Conservation (phyloP, 2,888 invertebrate species). For the Aethes cnicana region DNA sequence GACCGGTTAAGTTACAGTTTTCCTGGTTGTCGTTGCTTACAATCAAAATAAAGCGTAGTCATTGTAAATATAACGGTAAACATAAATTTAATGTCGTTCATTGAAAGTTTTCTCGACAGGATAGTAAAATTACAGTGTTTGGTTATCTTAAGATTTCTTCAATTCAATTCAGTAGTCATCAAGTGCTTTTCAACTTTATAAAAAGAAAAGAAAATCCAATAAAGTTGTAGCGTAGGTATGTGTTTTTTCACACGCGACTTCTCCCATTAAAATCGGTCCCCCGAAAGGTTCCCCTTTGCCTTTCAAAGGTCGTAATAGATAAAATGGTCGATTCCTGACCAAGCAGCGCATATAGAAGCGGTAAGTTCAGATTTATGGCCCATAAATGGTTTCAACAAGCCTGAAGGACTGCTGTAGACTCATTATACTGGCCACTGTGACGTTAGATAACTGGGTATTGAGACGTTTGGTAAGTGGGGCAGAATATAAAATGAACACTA, state of each 20-base stretch:
- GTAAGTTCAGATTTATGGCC: conserved; percentile 59
- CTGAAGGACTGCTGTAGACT: conserved; percentile 62
- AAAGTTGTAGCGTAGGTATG: not conserved
- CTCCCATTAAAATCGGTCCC: conserved; percentile 10
- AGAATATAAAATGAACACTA: too few relatives aligned
- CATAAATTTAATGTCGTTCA: too few relatives aligned
- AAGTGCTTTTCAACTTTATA: not conserved
- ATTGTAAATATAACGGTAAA: too few relatives aligned
- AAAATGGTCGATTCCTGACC: conserved; percentile 57
- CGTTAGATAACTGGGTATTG: conserved; percentile 24
- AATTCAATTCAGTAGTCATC: too few relatives aligned
- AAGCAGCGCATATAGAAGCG: conserved; percentile 54
- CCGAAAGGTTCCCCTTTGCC: conserved; percentile 38
- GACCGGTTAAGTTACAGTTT: not conserved
- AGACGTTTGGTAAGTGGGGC: conserved; percentile 4
- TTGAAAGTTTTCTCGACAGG: too few relatives aligned
- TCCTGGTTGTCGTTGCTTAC: not conserved
- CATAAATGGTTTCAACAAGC: conserved; percentile 70
- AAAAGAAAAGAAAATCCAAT: not conserved
- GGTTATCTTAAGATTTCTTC: too few relatives aligned
- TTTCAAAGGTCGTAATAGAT: conserved; percentile 47
- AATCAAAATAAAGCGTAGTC: not conserved
- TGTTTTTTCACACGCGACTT: conserved; percentile 5
- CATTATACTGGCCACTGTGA: conserved; percentile 45
- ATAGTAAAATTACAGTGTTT: too few relatives aligned